Conservation (phyloP, 2,888 invertebrate species). For the Priocnemis perturbator region DNA sequence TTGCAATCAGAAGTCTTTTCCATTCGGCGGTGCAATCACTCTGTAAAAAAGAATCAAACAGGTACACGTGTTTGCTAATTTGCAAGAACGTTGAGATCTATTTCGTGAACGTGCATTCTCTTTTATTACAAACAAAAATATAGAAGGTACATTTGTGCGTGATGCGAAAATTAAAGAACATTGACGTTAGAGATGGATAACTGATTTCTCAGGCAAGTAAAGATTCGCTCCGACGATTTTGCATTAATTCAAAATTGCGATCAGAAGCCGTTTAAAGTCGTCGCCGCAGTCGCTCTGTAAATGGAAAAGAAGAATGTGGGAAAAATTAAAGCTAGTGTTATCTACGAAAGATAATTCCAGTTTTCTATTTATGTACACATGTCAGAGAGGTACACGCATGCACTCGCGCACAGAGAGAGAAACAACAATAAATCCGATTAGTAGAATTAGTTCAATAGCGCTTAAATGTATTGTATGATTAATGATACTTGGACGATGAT, state of each 20-base stretch:
- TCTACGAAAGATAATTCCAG: conserved; percentile 14
- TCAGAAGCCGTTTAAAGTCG: conserved; percentile 72
- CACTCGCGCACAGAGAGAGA: neutral
- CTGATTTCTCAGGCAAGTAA: conserved; percentile 35
- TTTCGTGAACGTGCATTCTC: conserved; percentile 37
- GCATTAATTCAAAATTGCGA: conserved; percentile 70
- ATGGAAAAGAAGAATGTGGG: conserved; percentile 52
- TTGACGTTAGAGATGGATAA: conserved; percentile 36
- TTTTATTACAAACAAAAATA: conserved; percentile 44
- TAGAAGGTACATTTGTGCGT: conserved; percentile 40
- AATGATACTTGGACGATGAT: neutral
- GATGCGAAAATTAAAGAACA: conserved; percentile 44
- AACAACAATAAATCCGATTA: conserved; percentile 28
- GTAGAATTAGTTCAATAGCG: conserved; percentile 36
- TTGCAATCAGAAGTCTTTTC: conserved; percentile 70
- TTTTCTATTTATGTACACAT: conserved; percentile 27
- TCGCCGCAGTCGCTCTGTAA: conserved; percentile 74
- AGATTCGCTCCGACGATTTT: conserved; percentile 38
- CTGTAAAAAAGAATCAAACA: conserved; percentile 63
- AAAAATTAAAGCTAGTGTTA: conserved; percentile 41
- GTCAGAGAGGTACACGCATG: neutral
- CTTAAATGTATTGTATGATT: neutral
- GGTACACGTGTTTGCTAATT: neutral
- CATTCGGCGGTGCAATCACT: conserved; percentile 66
- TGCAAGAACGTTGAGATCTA: conserved; percentile 10